Evolutionary conservation across 2,113 vertebrate genomes (phyloP).

Genomic region (Mugil cephalus): DNA sequence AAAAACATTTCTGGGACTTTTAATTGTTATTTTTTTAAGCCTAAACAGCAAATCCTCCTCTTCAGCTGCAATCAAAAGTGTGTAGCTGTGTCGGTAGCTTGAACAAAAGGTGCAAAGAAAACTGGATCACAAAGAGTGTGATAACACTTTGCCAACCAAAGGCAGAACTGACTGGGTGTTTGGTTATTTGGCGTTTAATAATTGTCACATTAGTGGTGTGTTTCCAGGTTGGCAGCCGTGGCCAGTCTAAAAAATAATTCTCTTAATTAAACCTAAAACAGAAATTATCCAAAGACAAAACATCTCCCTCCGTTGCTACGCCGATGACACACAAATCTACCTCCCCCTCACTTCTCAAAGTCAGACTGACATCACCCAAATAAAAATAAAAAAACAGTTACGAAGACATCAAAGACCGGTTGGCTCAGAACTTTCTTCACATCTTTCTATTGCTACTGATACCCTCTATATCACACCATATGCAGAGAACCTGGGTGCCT

Average conservation of each 20-base stretch:
- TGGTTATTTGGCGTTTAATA: constrained; percentile 22
- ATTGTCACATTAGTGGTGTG: constrained; percentile 31
- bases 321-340: no score
- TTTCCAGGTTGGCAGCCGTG: constrained; percentile 7
- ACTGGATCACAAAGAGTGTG: constrained; percentile 24
- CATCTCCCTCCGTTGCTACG: no score
- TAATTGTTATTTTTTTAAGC: no score
- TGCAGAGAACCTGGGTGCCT: no score
- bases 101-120: not conserved
- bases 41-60: not conserved
- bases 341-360: no score
- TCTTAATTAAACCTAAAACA: no score
- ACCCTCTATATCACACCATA: no score
- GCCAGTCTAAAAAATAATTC: not conserved
- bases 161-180: constrained; percentile 1
- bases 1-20: not conserved
- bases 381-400: no score
- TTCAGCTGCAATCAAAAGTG: constrained; percentile 3
- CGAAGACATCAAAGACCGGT: no score
- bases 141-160: constrained; percentile 29
- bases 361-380: no score
- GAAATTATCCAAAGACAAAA: constrained; percentile 8
- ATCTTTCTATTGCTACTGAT: no score
- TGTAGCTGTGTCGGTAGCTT: not conserved
- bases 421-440: no score